Evolutionary conservation across 53 echinoderm and acorn worm genomes (phyloP), one percentile per base, ranked within the genome.

Genomic region (Astropecten irregularis): DNA sequence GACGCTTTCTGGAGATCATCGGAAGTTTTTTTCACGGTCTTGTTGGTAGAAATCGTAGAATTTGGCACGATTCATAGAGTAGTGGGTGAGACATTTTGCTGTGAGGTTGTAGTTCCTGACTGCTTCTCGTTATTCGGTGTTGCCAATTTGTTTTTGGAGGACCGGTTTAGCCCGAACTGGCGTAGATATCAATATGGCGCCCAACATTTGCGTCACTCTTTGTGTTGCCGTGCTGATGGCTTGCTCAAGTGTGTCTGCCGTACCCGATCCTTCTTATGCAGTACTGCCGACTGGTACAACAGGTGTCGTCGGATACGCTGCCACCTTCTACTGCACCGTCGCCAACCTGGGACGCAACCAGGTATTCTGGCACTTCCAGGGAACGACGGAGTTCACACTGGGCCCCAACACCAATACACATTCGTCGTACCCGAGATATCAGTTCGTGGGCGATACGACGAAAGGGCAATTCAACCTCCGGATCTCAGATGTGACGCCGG

Each of bases 301-400:
- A 4, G 85, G 56, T 7, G 85, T 47, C n/a, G 52, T 51, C 5
- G 85, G 74, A 3, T n/a, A 71, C 21, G 20, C 63, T 1, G 85
- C 53, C 39, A 85, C 85, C 20, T 73, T 85, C 26, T 85, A 85
- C 74, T 85, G 85, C 52, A 39, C 73, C 52, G 37, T 85, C 0
- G 49, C 49, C 51, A 50, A 85, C 74, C 40, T 64, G 27, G 85
- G 76, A 0, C 38, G 25, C 9, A 27, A 44, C 20, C 34, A 69
- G 50, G 64, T 85, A 20, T 85, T 64, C 31, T 85, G 85, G 85
- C 71, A 85, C 74, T 40, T 73, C 50, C 28, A 56, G 20, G 2
- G 30, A 31, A 49, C 23, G 3, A 4, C 49, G 0, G 38, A 22
- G 1, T 64, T 85, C 35, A 85, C 85, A 2, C 73, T 85, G 16